phyloP scores from a whole-genome alignment of 2,888 invertebrate genomes.

The Dryococelus australis region DNA sequence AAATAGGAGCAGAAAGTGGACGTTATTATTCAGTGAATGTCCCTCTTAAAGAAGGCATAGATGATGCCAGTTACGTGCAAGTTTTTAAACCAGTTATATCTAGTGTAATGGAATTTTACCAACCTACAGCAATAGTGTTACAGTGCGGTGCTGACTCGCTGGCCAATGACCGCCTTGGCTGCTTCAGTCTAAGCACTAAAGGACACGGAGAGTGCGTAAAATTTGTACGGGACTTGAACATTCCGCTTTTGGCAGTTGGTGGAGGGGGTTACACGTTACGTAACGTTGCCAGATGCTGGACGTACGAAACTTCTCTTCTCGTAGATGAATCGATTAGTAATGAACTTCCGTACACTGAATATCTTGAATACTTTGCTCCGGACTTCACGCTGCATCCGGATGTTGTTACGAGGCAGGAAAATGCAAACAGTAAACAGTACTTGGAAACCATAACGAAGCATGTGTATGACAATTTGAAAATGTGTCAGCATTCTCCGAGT shows the following conservation, averaged over 20 bases:
- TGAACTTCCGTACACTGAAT: conserved; percentile 95
- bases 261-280: conserved; percentile 90
- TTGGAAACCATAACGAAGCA: conserved; percentile 87
- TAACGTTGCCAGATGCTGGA: conserved; percentile 99
- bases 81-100: conserved; percentile 94
- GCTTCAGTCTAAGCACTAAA: conserved; percentile 93
- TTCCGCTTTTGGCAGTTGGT: conserved; percentile 90
- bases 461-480: conserved; percentile 91
- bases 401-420: conserved; percentile 84
- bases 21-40: conserved; percentile 98
- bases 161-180: conserved; percentile 93
- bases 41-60: conserved; percentile 96
- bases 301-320: conserved; percentile 94
- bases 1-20: conserved; percentile 95
- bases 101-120: conserved; percentile 94
- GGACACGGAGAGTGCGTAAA: conserved; percentile 98
- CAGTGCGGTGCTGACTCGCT: conserved; percentile 99
- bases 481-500: conserved; percentile 91
- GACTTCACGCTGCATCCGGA: conserved; percentile 97
- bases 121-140: conserved; percentile 95
- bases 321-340: conserved; percentile 93
- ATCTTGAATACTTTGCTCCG: conserved; percentile 96
- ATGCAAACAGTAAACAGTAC: conserved; percentile 95
- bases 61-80: conserved; percentile 90
- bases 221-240: conserved; percentile 90